Evolutionary conservation across 2,888 invertebrate genomes (phyloP).

Genomic region (Macrophya alboannulata): DNA sequence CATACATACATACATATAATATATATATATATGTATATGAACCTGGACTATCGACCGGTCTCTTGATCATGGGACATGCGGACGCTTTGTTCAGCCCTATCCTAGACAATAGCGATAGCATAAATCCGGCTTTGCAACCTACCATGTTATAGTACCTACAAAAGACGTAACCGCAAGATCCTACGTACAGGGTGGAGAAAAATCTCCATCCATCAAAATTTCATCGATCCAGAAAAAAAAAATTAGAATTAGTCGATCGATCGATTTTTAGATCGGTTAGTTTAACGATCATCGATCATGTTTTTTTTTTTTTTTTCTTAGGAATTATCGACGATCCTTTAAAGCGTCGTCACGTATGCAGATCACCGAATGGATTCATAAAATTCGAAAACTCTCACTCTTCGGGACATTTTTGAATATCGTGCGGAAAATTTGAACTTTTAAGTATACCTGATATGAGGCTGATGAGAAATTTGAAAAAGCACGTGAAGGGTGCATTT

Average conservation of each 20-base stretch:
- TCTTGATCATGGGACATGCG: constrained; percentile 19
- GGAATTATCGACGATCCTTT: too few relatives aligned
- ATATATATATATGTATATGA: not conserved
- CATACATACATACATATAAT: too few relatives aligned
- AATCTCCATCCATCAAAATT: too few relatives aligned
- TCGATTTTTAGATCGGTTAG: not conserved
- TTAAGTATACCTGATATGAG: too few relatives aligned
- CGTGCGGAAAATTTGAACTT: not conserved
- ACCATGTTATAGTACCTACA: constrained; percentile 4
- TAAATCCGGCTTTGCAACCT: constrained; percentile 59
- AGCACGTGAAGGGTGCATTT: not conserved
- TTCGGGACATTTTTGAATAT: too few relatives aligned
- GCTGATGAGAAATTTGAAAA: not conserved
- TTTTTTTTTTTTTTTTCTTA: not conserved
- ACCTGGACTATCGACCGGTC: not conserved
- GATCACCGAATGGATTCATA: too few relatives aligned
- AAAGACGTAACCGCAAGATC: not conserved
- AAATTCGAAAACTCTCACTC: too few relatives aligned
- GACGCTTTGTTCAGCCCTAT: constrained; percentile 49
- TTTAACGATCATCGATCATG: not conserved
- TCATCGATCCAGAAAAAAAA: not conserved
- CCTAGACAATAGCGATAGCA: constrained; percentile 59
- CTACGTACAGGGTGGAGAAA: constrained; percentile 23
- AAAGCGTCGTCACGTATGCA: too few relatives aligned
- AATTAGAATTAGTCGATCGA: not conserved